These are phyloP conservation scores for Heteromyza rotundicornis DNA, from an alignment of 2,888 invertebrate species.

Conservation along the genomic window DNA sequence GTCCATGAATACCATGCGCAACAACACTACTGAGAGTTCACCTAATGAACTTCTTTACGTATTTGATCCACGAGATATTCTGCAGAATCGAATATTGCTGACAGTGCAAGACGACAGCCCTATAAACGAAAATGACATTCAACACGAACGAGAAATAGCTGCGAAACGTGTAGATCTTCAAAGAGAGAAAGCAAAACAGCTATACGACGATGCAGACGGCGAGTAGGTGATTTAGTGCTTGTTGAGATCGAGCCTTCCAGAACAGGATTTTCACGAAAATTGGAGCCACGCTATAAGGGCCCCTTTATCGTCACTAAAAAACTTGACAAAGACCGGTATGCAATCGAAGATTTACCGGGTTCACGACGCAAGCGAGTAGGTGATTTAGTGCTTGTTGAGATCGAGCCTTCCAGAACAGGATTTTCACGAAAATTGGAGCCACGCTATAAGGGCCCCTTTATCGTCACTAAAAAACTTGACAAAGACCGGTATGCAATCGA, in stretches of 20 bases:
- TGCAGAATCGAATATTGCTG: slow-evolving; percentile 6
- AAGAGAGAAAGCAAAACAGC: too few species aligned
- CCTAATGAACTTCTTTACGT: slow-evolving; percentile 9
- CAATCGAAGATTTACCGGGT: too few species aligned
- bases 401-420: slow-evolving; percentile 11
- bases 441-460: too few species aligned
- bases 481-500: slow-evolving; percentile 31
- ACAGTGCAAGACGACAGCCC: background rate
- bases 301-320: too few species aligned
- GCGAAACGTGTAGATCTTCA: background rate
- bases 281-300: too few species aligned
- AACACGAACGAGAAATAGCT: background rate
- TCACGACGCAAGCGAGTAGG: too few species aligned
- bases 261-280: too few species aligned
- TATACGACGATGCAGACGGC: slow-evolving; percentile 8
- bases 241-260: slow-evolving; percentile 27
- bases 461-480: too few species aligned
- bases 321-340: too few species aligned
- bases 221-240: slow-evolving; percentile 18
- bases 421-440: slow-evolving; percentile 30
- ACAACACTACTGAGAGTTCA: slow-evolving; percentile 4
- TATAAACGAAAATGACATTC: background rate
- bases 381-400: too few species aligned
- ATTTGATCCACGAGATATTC: slow-evolving; percentile 12
- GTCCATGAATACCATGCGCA: slow-evolving; percentile 9